Percentiles rank a stretch among this genome's conserved stretches.
These are phyloP conservation scores for Coranthus polyacanthus DNA, from an alignment of 2,797 vertebrate species.

Conservation along the genomic window DNA sequence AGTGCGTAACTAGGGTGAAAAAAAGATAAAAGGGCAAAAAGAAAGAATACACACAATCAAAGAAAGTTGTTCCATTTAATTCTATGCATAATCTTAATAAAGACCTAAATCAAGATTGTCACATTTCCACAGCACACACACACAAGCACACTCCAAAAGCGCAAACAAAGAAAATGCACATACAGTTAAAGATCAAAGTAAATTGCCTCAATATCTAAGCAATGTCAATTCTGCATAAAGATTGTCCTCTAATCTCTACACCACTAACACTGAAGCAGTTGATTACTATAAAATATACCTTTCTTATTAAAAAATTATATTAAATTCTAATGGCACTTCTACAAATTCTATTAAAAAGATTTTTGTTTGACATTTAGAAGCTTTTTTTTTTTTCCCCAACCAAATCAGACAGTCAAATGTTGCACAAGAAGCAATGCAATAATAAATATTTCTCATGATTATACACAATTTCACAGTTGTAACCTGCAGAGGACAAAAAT, in stretches of 20 bases:
- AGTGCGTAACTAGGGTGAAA: constrained; percentile 2
- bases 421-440: constrained; percentile 85
- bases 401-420: constrained; percentile 84
- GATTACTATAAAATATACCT: constrained; percentile 90
- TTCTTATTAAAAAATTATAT: constrained; percentile 90
- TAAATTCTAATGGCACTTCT: constrained; percentile 92
- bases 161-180: constrained; percentile 81
- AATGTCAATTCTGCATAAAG: constrained; percentile 85
- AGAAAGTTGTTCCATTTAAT: constrained; percentile 87
- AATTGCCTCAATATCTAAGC: constrained; percentile 82
- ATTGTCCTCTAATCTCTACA: constrained; percentile 89
- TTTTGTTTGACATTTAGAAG: constrained; percentile 81
- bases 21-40: constrained; percentile 52
- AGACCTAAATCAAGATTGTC: constrained; percentile 90
- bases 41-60: constrained; percentile 67
- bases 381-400: constrained; percentile 68
- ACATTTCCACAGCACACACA: constrained; percentile 89
- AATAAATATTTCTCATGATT: constrained; percentile 90
- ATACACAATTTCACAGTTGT: constrained; percentile 89
- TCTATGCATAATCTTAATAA: constrained; percentile 87
- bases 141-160: constrained; percentile 82
- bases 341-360: constrained; percentile 88
- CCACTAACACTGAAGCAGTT: constrained; percentile 85
- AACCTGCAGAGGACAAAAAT: constrained; percentile 85
- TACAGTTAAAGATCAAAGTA: constrained; percentile 80